Evolutionary conservation across 2,888 invertebrate genomes (phyloP), one percentile per base, ranked within the genome.

Genomic region (Melanostoma mellinum): DNA sequence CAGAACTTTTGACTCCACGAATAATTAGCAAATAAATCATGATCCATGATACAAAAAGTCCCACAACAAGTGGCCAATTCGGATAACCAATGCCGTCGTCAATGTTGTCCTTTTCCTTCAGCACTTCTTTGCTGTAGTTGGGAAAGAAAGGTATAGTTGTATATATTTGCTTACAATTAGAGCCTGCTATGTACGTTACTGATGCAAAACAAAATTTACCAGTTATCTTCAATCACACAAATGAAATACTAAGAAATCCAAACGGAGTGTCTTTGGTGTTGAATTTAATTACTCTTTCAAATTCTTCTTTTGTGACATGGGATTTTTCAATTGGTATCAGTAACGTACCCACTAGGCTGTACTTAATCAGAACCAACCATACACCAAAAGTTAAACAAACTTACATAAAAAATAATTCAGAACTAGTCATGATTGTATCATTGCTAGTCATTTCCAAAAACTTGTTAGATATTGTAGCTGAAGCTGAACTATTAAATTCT

Each of bases 1-100:
- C 94, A 0, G 94, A 93, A 85, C 94, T 94, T 87, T 92, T 93
- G 0, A 95, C 93, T 1, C 94, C 94, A 0, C 92, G 92, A 0
- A 92, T 90, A 0, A 94, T 90, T 35, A 93, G 91, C 0, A 92
- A 87, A 76, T 92, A 93, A 9, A 94, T 92, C 44, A 91, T 88
- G 2, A 90, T 65, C 94, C 94, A 94, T 3, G 93, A 91, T 4
- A 92, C 86, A 0, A 92, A 86, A 0, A 94, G 89, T 38, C 93
- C 94, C 1, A 93, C 79, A 0, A 91, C 89, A 65, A 94, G 87
- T 80, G 91, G 90, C 93, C 92, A 93, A 74, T 93, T 93, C 0
- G 94, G 93, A 8, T 88, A 3, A 0, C 94, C 94, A 61, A 94
- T 92, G 5, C 93, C 93, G 85, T 93, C 91, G 44, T 91, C 89